Evolutionary conservation across 2,888 invertebrate genomes (phyloP), one percentile per base, ranked within the genome.

Genomic region (Trichacis sp.): DNA sequence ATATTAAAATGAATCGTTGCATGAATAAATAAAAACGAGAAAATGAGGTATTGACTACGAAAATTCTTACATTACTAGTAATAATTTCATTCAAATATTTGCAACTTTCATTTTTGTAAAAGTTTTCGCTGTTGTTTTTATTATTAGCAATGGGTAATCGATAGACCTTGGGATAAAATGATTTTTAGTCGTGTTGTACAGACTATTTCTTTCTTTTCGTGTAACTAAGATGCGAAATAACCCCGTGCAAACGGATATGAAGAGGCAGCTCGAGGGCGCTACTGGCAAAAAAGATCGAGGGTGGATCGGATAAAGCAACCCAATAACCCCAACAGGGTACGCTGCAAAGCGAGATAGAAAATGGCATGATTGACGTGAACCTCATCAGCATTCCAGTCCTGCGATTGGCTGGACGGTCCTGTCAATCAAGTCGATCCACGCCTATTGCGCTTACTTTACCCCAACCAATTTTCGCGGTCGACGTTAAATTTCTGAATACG

Each of bases 361-460:
- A 73, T 75, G 79, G 85, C 84, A 82, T 91, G 91, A 92, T 91
- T 91, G 92, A 92, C 91, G 89, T 88, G 88, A 85, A 87, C 87
- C 89, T 90, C 91, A 91, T 91, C 91, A 90, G 89, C 88, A 88
- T 89, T 89, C 88, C 89, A 86, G 88, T 86, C 88, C 88, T 88
- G 89, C 89, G 88, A 92, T 92, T 92, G 92, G 92, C 87, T 89
- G 89, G 89, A 89, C 88, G 87, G 88, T 89, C 88, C 90, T 92
- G 92, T 92, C 92, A 92, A 91, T 92, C 92, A 92, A 89, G 86
- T 88, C 83, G 85, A 86, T 81, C 80, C 82, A 81, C 83, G 83
- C 87, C 87, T 86, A 86, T 84, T 80, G 85, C 86, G 68, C 70
- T 69, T 71, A 73, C 69, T 71, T 65, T 40, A 48, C 54, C 54